Evolutionary conservation across 2,797 vertebrate species (phyloP).

Genomic region (Enteromius anoplus): DNA sequence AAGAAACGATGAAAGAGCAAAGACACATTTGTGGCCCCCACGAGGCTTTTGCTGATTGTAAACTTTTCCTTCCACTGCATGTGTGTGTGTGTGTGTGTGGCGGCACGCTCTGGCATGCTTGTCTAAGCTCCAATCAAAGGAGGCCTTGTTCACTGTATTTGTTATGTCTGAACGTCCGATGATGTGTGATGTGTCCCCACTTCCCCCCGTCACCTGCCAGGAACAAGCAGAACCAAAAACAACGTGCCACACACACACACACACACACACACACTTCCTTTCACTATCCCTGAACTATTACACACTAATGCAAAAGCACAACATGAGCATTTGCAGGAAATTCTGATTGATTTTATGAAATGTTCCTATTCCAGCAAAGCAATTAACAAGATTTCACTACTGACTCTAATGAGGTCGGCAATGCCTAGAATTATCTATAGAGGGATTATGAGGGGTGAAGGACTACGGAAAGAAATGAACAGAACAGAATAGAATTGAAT

Average conservation of each 20-base stretch:
- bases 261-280: conserved; percentile 3
- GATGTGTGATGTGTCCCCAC: conserved; percentile 55
- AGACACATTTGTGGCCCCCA: conserved; percentile 14
- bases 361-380: neutral
- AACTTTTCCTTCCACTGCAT: conserved; percentile 9
- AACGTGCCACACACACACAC: conserved; percentile 17
- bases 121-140: conserved; percentile 60
- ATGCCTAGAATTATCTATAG: neutral
- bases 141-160: conserved; percentile 60
- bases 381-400: neutral
- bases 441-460: neutral
- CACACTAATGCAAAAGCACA: neutral
- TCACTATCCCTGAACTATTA: neutral
- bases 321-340: neutral
- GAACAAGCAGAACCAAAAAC: conserved; percentile 52
- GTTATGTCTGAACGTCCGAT: conserved; percentile 57
- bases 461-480: neutral
- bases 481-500: neutral
- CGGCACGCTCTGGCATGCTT: conserved; percentile 52
- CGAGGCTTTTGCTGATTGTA: conserved; percentile 26
- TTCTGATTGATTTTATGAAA: neutral
- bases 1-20: conserved; percentile 19
- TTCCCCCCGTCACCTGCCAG: conserved; percentile 47
- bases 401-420: neutral
- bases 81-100: conserved; percentile 31